Percentiles rank a stretch among this genome's conserved stretches.
Conservation (phyloP, 2,113 vertebrate genomes). For the Naja naja region DNA sequence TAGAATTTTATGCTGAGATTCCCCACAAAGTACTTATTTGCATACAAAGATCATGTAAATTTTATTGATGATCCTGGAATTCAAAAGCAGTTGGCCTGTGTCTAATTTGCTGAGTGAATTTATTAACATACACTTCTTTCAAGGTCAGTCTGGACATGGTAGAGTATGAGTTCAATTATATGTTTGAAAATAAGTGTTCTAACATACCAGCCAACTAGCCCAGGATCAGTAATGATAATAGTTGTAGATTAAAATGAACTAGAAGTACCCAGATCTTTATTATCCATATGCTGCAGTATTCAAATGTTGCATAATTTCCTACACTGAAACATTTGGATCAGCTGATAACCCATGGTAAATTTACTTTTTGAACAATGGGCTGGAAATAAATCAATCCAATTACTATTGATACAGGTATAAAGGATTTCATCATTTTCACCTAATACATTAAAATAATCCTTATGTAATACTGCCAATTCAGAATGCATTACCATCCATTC, state of each 20-base stretch:
- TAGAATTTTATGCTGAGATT: not conserved
- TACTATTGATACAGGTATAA: not conserved
- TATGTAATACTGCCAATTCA: not conserved
- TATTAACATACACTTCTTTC: not conserved
- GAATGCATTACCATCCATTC: not conserved
- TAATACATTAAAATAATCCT: not conserved
- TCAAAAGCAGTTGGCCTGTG: not conserved
- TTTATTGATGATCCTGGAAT: not conserved
- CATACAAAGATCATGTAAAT: not conserved
- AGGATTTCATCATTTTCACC: not conserved
- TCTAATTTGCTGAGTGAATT: not conserved
- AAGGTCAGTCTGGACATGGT: not conserved
- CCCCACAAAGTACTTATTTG: not conserved
- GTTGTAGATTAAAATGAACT: not conserved
- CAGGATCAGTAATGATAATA: not conserved
- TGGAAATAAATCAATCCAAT: not conserved
- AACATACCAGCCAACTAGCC: not conserved
- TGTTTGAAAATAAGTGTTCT: not conserved
- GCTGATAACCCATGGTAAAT: not conserved
- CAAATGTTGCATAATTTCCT: not conserved
- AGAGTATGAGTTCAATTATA: not conserved
- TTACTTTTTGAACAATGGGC: not conserved
- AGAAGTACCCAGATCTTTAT: not conserved
- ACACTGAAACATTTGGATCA: not conserved
- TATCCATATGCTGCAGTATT: not conserved